Conservation (phyloP, 2,888 invertebrate genomes). For the Fragum whitleyi region DNA sequence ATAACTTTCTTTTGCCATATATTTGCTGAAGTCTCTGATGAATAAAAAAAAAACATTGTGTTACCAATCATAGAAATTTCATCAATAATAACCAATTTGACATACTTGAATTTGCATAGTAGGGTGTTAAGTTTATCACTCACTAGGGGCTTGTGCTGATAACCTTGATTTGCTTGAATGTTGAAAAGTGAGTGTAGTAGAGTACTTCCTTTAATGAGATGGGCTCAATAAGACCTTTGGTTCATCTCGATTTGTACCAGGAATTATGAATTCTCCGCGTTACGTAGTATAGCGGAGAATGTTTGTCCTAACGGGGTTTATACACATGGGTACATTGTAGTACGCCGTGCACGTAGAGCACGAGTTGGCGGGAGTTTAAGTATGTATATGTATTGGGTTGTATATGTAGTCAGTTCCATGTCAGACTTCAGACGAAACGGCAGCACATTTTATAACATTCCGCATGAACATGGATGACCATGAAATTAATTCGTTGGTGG, state of each 20-base stretch:
- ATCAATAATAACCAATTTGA: too few species aligned
- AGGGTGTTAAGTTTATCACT: slow-evolving; percentile 39
- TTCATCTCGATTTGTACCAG: slow-evolving; percentile 20
- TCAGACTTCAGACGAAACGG: not conserved
- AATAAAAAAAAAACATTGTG: slow-evolving; percentile 43
- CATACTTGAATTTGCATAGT: slow-evolving; percentile 14
- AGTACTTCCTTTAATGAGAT: slow-evolving; percentile 41
- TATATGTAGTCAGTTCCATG: too few species aligned
- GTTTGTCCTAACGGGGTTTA: too few species aligned
- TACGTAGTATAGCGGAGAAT: too few species aligned
- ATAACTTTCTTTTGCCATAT: slow-evolving; percentile 24
- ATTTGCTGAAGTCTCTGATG: slow-evolving; percentile 49
- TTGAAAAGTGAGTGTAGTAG: slow-evolving; percentile 40
- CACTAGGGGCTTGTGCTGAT: slow-evolving; percentile 31
- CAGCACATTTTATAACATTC: not conserved
- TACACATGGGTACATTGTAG: too few species aligned
- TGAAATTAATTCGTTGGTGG: not conserved
- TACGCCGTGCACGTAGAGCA: too few species aligned
- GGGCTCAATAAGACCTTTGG: slow-evolving; percentile 48
- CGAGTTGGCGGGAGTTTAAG: too few species aligned
- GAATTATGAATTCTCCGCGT: too few species aligned
- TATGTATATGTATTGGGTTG: too few species aligned
- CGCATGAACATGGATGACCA: not conserved
- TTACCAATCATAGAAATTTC: slow-evolving; percentile 62
- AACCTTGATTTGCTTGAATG: slow-evolving; percentile 57